A percentile compares a stretch with the other conserved stretches of the same genome.
Conservation (phyloP, 64 coral and sea anemone species). For the Exaiptasia diaphana region DNA sequence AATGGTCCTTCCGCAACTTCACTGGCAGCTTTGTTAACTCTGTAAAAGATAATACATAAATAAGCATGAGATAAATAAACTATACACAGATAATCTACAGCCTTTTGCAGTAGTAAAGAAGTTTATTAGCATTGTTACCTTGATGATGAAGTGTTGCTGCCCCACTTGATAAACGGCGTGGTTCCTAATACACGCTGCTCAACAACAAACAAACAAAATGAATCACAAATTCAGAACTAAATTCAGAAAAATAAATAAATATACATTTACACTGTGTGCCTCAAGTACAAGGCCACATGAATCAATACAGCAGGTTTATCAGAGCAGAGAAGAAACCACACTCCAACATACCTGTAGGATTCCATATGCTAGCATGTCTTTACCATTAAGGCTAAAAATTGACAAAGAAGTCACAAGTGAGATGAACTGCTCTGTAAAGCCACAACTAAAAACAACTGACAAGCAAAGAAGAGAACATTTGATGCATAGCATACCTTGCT, state of each 20-base stretch:
- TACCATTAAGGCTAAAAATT: slow-evolving; percentile 61
- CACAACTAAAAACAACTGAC: no score
- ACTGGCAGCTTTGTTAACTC: slow-evolving; percentile 68
- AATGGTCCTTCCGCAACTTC: slow-evolving; percentile 53
- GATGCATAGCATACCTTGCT: slow-evolving; percentile 56
- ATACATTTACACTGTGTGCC: no score
- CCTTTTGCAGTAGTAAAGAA: no score
- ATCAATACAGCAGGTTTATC: no score
- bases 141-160: slow-evolving; percentile 74
- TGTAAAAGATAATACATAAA: slow-evolving; percentile 31
- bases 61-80: no score
- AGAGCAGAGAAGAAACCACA: no score
- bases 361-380: slow-evolving; percentile 63
- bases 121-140: slow-evolving; percentile 52
- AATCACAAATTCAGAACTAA: not conserved
- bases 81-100: no score
- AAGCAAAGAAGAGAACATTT: not conserved
- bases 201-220: not conserved
- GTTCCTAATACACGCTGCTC: slow-evolving; percentile 69
- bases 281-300: no score
- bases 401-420: not conserved
- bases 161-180: slow-evolving; percentile 87
- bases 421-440: not conserved
- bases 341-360: slow-evolving; percentile 77
- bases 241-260: no score